Evolutionary conservation across 2,113 vertebrate species (phyloP), one percentile per base, ranked within the genome.

Genomic region (Microtus pennsylvanicus): DNA sequence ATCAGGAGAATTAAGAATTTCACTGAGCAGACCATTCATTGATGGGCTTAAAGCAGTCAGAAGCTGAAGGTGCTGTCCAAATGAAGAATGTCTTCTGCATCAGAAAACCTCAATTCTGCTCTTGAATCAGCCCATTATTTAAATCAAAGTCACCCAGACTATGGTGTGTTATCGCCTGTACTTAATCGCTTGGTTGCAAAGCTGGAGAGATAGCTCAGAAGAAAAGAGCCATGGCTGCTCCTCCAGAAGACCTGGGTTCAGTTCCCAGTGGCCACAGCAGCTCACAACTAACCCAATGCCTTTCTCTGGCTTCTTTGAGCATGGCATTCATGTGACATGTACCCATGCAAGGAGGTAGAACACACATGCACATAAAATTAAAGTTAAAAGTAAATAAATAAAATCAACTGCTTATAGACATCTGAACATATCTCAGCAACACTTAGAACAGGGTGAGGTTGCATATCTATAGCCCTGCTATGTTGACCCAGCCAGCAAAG

Each of bases 31-130:
- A 86, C 12, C 19, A 52, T 33, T 24, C 30, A 30, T 28, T 33
- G 12, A 5, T 50, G 12, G 7, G 3, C 0, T 28, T 1, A 17
- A 38, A 76, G 28, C 45, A 58, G 16, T 5, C 4, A 33, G 12
- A 5, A 61, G 8, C 7, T 22, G 22, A 21, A 30, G 10, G 13
- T 78, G 5, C 2, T 67, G 14, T 13, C 5, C 7, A 28, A 2
- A 7, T 1, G 5, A 9, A 0, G n/a, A 61, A 38, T 26, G n/a
- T 35, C 45, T 47, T 65, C 12, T 52, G 58, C 72, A 28, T 77
- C 4, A 6, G 5, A 21, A 33, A 89, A n/a, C 19, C 28, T 91
- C 45, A 75, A 21, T 35, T 74, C 24, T 88, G 35, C 63, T 93
- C 63, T 70, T 72, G 9, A 67, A 75, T 1, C 7, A 69, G 83